Conservation (phyloP, 2,113 vertebrate species). For the Paracanthobrama guichenoti region DNA sequence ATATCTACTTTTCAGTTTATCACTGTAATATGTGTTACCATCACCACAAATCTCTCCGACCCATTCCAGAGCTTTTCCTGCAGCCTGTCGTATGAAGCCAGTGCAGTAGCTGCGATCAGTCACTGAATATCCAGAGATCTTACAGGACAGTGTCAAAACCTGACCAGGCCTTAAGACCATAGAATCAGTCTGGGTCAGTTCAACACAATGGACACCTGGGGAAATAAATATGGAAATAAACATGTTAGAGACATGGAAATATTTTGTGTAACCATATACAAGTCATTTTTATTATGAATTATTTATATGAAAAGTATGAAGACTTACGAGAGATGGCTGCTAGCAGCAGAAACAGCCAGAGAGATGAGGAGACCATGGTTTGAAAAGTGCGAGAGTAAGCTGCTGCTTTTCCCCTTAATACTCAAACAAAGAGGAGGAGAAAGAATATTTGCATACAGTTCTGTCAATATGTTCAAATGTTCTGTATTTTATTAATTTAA, state of each 20-base stretch:
- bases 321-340: conserved; percentile 13
- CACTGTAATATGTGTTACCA: no score
- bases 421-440: background rate
- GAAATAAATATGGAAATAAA: background rate
- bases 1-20: no score
- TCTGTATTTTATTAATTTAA: background rate
- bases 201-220: conserved; percentile 27
- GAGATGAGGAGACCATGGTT: background rate
- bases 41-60: no score
- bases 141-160: conserved; percentile 36
- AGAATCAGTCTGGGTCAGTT: conserved; percentile 31
- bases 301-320: background rate
- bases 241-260: background rate
- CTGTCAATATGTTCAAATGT: background rate
- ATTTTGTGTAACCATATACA: background rate
- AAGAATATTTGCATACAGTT: background rate
- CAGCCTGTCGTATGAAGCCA: conserved; percentile 51
- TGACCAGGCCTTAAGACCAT: conserved; percentile 5
- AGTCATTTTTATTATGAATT: no score
- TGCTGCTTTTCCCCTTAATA: background rate
- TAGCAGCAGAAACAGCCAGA: background rate
- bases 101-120: conserved; percentile 45
- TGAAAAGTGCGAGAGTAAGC: background rate
- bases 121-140: conserved; percentile 44
- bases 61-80: conserved; percentile 58